Conservation (phyloP, 2,888 invertebrate species). For the Bursaphelenchus okinawaensis region DNA sequence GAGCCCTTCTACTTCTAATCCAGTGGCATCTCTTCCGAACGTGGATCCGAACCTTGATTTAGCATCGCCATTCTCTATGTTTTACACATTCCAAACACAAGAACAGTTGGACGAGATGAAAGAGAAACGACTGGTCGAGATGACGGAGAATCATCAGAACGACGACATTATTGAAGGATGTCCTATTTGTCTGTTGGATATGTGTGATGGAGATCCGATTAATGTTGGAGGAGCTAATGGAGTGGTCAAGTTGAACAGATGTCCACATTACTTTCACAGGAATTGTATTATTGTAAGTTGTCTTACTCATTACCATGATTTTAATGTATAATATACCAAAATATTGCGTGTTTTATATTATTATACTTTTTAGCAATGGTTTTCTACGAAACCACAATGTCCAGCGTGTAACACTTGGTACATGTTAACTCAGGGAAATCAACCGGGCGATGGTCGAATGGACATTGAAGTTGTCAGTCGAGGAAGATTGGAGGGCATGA, state of each 20-base stretch:
- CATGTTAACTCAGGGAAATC: constrained; percentile 18
- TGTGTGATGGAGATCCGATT: constrained; percentile 13
- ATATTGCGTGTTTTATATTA: no score
- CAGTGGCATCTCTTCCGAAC: neutral
- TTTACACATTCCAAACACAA: neutral
- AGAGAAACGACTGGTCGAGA: neutral
- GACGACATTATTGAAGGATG: constrained; percentile 14
- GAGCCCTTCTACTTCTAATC: neutral
- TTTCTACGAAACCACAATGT: constrained; percentile 27
- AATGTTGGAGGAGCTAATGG: neutral
- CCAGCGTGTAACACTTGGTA: constrained; percentile 30
- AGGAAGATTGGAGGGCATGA: constrained; percentile 28
- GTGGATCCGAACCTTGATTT: neutral
- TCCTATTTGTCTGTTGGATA: constrained; percentile 31
- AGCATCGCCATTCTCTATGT: neutral
- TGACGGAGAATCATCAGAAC: neutral
- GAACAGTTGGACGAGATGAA: neutral
- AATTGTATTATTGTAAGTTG: constrained; percentile 30
- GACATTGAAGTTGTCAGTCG: neutral
- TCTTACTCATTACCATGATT: neutral
- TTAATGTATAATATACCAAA: no score
- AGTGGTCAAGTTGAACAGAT: constrained; percentile 30
- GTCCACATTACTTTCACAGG: constrained; percentile 35
- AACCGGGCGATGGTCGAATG: constrained; percentile 27
- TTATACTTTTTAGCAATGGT: constrained; percentile 21